Base-by-base conservation (phyloP, 2,113 vertebrate species). In the Hemiprocne comata region DNA sequence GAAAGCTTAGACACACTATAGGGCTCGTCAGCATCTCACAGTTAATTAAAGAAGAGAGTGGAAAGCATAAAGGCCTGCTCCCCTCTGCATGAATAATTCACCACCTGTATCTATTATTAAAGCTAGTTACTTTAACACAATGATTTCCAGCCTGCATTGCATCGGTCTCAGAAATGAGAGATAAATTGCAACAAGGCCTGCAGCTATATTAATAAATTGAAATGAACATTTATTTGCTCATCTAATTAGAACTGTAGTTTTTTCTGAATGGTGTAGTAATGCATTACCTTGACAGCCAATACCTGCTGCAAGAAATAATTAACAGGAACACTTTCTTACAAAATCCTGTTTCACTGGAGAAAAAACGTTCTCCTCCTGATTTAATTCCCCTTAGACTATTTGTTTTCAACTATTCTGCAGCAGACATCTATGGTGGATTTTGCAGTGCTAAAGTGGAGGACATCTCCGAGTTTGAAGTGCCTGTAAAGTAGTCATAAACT, bases 201-300 rank as follows among this genome's bases (percentile, higher is more conserved):
- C 95, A 98, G 98, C 98, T 98, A 97, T 97, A 98, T 98, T 98
- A 98, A 98, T 98, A 98, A 97, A 98, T 98, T 97, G 97, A 98
- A 98, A 97, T 93, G 96, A 98, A 97, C 97, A 97, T 98, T 98
- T 98, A 98, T 98, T 98, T 98, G 97, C 97, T 98, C 97, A 97
- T 98, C 97, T 98, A 98, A 98, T 98, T 98, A 98, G 97, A 96
- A 95, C 31, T 94, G 96, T 97, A 97, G 18, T 91, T 98, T 98
- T 96, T 98, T 96, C 96, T 90, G 98, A 98, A 97, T 95, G 93
- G 73, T 91, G 48, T 80, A 94, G 95, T 86, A 94, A 98, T 96
- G 92, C 78, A 96, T 98, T 97, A 97, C 83, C 66, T 94, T 97
- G 96, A 92, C 95, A 97, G 96, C 40, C 72, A 94, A 86, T 95